These are phyloP conservation scores for Biston betularia DNA, from an alignment of 2,888 invertebrate genomes.

Conservation along the genomic window DNA sequence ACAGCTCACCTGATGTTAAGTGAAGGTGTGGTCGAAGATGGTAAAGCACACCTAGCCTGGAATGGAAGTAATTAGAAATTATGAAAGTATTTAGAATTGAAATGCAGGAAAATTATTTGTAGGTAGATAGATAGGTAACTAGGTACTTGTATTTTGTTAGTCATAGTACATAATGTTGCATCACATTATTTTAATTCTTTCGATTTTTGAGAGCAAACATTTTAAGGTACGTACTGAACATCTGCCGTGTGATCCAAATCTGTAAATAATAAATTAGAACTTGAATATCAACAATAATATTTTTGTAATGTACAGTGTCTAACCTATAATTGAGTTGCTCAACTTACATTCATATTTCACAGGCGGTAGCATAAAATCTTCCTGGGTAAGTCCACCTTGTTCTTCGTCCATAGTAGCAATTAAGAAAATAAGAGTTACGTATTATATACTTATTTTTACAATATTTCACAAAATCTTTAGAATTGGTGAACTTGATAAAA, in stretches of 20 bases:
- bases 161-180: conserved; percentile 13
- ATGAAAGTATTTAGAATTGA: too few relatives aligned
- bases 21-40: too few relatives aligned
- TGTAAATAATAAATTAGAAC: conserved; percentile 70
- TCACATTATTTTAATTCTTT: conserved; percentile 17
- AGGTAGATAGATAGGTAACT: too few relatives aligned
- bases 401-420: conserved; percentile 71
- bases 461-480: neutral
- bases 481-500: too few relatives aligned
- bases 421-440: neutral
- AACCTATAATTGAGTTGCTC: neutral
- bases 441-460: neutral
- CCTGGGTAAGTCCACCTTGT: conserved; percentile 82
- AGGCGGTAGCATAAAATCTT: conserved; percentile 88
- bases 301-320: neutral
- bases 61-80: too few relatives aligned
- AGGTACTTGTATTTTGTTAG: neutral
- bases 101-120: too few relatives aligned
- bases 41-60: too few relatives aligned
- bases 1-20: too few relatives aligned
- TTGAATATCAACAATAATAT: neutral
- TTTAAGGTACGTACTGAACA: conserved; percentile 93
- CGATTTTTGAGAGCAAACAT: conserved; percentile 2
- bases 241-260: conserved; percentile 99
- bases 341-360: conserved; percentile 93